Evolutionary conservation across 1,140 invertebrate species (phyloP), one percentile per base, ranked within the genome.

Genomic region (Dendroctonus valens): DNA sequence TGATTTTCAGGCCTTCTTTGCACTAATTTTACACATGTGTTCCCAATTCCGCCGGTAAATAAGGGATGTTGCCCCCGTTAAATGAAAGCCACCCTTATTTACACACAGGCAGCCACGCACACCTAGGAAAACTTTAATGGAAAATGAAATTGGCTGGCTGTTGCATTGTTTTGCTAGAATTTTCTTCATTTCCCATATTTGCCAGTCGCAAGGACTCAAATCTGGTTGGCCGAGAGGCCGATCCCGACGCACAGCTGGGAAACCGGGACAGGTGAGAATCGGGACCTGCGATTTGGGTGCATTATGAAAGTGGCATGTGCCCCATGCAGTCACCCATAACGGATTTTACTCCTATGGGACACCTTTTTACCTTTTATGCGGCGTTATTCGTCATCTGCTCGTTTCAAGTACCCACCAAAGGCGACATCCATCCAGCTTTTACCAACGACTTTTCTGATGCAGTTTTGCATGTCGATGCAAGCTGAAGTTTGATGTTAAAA

Each of bases 1-100:
- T 51, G 62, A 65, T 51, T 40, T 57, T 65, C 58, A 15, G 42
- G 44, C 52, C 38, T 40, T 40, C 60, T 53, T 53, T 65, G 62
- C 62, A 57, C 62, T 65, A 49, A 55, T 65, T 65, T 57, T 57
- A 57, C 62, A 65, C 62, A 65, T 65, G 62, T 65, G 62, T 65
- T 57, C 49, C 50, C 55, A 54, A 62, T 62, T 53, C 54, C 14
- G 44, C 40, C 42, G 42, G 37, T 41, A 54, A 41, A 14, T 5
- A 51, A 55, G 51, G 50, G 61, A 63, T 54, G 50, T 15, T 60
- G 59, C 61, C 42, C 50, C 53, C 26, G 26, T 48, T 48, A 65
- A 65, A 65, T 57, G 50, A 41, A 39, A 65, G 53, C 53, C 39
- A 51, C 62, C 62, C 62, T 39, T 65, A 53, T 65, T 65, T 65